phyloP scores from a whole-genome alignment of 1,140 invertebrate species.

The Stegodyphus dumicola region DNA sequence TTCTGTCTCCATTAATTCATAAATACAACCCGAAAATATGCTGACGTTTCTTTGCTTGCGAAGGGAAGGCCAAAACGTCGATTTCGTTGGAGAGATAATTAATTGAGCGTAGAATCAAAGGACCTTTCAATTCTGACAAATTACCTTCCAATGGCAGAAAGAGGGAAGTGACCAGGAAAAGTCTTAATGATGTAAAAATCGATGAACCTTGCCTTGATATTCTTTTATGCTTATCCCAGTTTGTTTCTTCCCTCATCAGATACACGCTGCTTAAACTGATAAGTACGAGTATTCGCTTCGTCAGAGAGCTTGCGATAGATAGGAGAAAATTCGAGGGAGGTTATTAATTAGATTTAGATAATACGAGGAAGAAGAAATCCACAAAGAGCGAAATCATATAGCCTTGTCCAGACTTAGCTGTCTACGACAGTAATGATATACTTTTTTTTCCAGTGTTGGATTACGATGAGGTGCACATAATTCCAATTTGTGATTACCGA shows the following conservation, averaged over 20 bases:
- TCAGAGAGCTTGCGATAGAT: too few relatives aligned
- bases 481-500: too few relatives aligned
- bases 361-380: too few relatives aligned
- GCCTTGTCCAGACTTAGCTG: too few relatives aligned
- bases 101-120: constrained; percentile 49
- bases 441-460: too few relatives aligned
- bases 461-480: too few relatives aligned
- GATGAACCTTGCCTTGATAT: constrained; percentile 33
- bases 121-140: constrained; percentile 51
- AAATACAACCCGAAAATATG: constrained; percentile 41
- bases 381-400: too few relatives aligned
- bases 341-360: too few relatives aligned
- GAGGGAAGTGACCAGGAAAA: constrained; percentile 49
- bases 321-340: too few relatives aligned
- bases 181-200: constrained; percentile 56
- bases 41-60: constrained; percentile 29
- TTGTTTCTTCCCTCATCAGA: constrained; percentile 29
- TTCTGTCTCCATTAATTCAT: constrained; percentile 23
- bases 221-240: constrained; percentile 33
- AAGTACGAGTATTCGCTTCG: constrained; percentile 15
- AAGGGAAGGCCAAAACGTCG: constrained; percentile 30
- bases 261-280: constrained; percentile 39
- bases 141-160: constrained; percentile 27
- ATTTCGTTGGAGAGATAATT: constrained; percentile 47
- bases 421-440: too few relatives aligned